Evolutionary conservation across 2,797 vertebrate genomes (phyloP).

Genomic region (Gymnoscopelus microlampas): DNA sequence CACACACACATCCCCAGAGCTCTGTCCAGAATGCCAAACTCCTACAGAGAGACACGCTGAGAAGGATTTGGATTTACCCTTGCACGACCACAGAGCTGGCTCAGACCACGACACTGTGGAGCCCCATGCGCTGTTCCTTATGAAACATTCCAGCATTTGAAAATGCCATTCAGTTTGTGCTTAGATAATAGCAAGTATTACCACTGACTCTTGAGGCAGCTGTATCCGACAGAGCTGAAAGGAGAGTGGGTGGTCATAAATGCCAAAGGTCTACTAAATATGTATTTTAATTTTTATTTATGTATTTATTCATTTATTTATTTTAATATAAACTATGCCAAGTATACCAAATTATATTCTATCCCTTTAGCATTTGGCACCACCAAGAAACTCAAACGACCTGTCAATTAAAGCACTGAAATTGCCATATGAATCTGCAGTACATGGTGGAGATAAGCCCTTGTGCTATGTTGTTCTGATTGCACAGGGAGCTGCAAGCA

Average conservation of each 20-base stretch:
- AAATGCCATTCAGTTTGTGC: not conserved
- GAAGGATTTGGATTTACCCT: slow-evolving; percentile 61
- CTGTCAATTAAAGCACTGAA: not conserved
- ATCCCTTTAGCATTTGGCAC: slow-evolving; percentile 26
- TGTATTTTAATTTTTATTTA: not conserved
- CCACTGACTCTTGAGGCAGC: too few species aligned
- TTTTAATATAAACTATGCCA: slow-evolving; percentile 8
- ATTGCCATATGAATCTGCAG: not conserved
- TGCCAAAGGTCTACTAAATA: too few species aligned
- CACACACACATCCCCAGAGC: not conserved
- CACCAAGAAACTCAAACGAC: slow-evolving; percentile 7
- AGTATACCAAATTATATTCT: not conserved
- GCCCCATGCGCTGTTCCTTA: slow-evolving; percentile 24
- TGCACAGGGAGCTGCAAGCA: not conserved
- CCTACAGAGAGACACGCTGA: slow-evolving; percentile 58
- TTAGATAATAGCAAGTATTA: not conserved
- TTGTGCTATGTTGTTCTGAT: not conserved
- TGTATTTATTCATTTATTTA: slow-evolving; percentile 7
- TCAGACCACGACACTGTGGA: slow-evolving; percentile 37
- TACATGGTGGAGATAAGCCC: too few species aligned
- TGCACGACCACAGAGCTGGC: slow-evolving; percentile 47
- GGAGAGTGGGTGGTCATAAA: too few species aligned
- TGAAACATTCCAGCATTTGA: not conserved
- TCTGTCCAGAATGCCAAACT: slow-evolving; percentile 51
- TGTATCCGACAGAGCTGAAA: too few species aligned